Evolutionary conservation across 2,888 invertebrate genomes (phyloP).

Genomic region (Leptinotarsa peninsularis): DNA sequence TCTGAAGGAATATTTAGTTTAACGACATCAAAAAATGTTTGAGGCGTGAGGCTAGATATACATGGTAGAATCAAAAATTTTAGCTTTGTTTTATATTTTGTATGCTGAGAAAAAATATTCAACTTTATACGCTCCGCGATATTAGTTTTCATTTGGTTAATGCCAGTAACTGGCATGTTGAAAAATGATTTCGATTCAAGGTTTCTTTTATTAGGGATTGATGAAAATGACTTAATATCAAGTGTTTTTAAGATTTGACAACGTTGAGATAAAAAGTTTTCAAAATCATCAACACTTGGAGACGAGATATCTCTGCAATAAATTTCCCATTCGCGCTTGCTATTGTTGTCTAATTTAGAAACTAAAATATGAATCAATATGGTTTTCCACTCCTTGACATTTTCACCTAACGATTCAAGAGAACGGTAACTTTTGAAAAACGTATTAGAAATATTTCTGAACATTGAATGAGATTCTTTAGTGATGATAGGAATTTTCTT

Average conservation of each 20-base stretch:
- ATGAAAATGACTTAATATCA: conserved; percentile 1
- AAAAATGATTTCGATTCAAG: neutral
- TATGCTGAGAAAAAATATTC: conserved; percentile 14
- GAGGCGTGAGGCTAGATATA: conserved; percentile 20
- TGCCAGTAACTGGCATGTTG: conserved; percentile 24
- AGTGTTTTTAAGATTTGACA: conserved; percentile 13
- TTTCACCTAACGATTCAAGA: conserved; percentile 13
- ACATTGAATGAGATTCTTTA: conserved; percentile 19
- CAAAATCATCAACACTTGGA: conserved; percentile 10
- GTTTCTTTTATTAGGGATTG: neutral
- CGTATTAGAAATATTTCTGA: conserved; percentile 18
- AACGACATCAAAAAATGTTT: conserved; percentile 27
- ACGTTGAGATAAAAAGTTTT: conserved; percentile 19
- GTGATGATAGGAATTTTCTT: conserved; percentile 11
- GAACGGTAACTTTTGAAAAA: conserved; percentile 21
- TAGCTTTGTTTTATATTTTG: conserved; percentile 19
- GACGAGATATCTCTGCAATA: neutral
- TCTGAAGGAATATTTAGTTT: conserved; percentile 32
- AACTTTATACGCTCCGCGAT: conserved; percentile 21
- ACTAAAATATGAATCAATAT: conserved; percentile 15
- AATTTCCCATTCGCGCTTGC: conserved; percentile 21
- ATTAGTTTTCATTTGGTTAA: conserved; percentile 36
- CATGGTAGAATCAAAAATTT: conserved; percentile 22
- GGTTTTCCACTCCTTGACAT: conserved; percentile 16
- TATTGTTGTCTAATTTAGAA: neutral